Evolutionary conservation across 2,113 vertebrate genomes (phyloP), one percentile per base, ranked within the genome.

Genomic region (Dinomys branickii): DNA sequence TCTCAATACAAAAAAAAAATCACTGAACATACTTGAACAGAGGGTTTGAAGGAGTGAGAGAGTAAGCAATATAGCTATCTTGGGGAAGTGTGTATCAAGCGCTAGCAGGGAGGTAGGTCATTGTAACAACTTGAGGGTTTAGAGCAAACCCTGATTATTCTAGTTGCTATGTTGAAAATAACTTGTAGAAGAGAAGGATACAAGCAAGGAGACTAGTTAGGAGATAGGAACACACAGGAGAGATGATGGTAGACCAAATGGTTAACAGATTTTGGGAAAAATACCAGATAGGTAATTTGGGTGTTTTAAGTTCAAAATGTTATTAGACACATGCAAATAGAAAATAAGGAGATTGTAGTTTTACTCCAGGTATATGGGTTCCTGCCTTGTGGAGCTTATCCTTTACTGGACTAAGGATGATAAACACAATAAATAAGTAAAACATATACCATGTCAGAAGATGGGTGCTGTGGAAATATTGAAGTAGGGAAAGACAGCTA

Each of bases 321-420:
- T 93, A 47, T 73, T 92, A 88, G 61, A 54, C 14, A 47, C 19
- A 90, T 52, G 6, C 7, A 96, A 73, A 28, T 0, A 35, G 71
- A 75, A 91, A 95, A 75, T 56, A 95, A 67, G 17, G 52, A 61
- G 52, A 63, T 38, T 52, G 6, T 47, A 90, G 17, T 67, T 92
- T 38, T 84, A 28, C 2, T 96, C 85, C 7, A 44, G 61, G 59
- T 86, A 38, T 7, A 24, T 61, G 33, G 61, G 38, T 89, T 38
- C 12, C 75, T 95, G 54, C 22, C 8, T 35, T 96, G 94, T 96
- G 52, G 83, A 73, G 47, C 54, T 96, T 97, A 80, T 0, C 71
- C 16, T 85, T 65, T 44, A 44, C 26, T 67, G 54, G 50, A 91
- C 41, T 91, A 81, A 52, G 73, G 28, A 44, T 93, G 84, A 30